phyloP scores from a whole-genome alignment of 2,888 invertebrate species.

The Notocelia uddmanniana region DNA sequence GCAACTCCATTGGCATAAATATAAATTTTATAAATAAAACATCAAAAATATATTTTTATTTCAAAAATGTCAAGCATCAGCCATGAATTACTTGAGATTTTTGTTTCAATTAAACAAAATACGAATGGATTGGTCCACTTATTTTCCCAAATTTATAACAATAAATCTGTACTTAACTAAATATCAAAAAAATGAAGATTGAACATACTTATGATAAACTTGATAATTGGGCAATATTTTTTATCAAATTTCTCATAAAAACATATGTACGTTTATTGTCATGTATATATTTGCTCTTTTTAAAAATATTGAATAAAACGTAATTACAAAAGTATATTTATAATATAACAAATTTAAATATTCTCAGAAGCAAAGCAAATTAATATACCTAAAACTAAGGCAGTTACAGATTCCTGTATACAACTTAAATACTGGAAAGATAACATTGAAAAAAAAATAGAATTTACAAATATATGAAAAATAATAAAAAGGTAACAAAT shows the following conservation, averaged over 20 bases:
- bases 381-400: constrained; percentile 53
- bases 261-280: constrained; percentile 52
- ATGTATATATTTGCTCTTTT: constrained; percentile 49
- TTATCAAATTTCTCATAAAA: constrained; percentile 59
- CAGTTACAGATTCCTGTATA: constrained; percentile 53
- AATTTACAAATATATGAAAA: constrained; percentile 4
- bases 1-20: constrained; percentile 66
- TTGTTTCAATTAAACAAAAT: constrained; percentile 57
- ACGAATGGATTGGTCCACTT: constrained; percentile 61
- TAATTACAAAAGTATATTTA: constrained; percentile 40
- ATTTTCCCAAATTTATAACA: constrained; percentile 38
- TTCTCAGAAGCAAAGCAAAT: constrained; percentile 37
- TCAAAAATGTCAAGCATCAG: constrained; percentile 83
- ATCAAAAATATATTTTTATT: constrained; percentile 45
- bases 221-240: constrained; percentile 47
- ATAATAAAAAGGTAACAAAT: constrained; percentile 48
- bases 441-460: constrained; percentile 20
- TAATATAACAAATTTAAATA: constrained; percentile 43
- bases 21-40: constrained; percentile 48
- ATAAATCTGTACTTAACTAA: constrained; percentile 47
- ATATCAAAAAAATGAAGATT: constrained; percentile 46
- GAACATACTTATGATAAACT: constrained; percentile 29
- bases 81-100: constrained; percentile 81
- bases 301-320: constrained; percentile 47
- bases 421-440: constrained; percentile 46